These are phyloP conservation scores for Drosophila burlai DNA, from an alignment of 1,140 invertebrate species.

Conservation along the genomic window DNA sequence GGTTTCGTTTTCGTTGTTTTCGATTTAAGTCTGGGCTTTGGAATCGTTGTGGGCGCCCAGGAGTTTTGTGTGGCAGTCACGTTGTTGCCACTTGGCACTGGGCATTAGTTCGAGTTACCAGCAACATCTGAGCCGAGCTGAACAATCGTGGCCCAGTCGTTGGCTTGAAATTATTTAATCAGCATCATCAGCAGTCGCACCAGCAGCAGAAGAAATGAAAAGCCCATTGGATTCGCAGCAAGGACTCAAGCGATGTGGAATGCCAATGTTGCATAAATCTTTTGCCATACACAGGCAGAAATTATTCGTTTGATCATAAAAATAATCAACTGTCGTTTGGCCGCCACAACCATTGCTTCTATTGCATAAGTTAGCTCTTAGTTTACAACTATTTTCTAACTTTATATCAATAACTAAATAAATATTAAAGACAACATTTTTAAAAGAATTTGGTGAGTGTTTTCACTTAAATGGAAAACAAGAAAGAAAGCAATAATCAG, in stretches of 20 bases:
- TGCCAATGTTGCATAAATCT: constrained; percentile 43
- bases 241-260: constrained; percentile 35
- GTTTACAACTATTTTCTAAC: background rate
- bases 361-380: too few relatives aligned
- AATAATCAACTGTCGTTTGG: too few relatives aligned
- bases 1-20: constrained; percentile 24
- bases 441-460: too few relatives aligned
- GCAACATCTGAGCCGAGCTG: constrained; percentile 33
- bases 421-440: too few relatives aligned
- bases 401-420: too few relatives aligned
- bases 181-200: constrained; percentile 41
- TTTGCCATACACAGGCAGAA: constrained; percentile 1
- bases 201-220: constrained; percentile 45
- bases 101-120: constrained; percentile 41
- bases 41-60: constrained; percentile 39
- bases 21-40: constrained; percentile 5
- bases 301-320: background rate
- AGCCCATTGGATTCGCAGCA: constrained; percentile 23
- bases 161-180: constrained; percentile 56
- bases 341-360: too few relatives aligned
- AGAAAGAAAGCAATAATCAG: background rate
- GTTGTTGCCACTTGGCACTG: constrained; percentile 80
- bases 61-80: constrained; percentile 68
- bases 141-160: constrained; percentile 44
- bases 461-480: too few relatives aligned